phyloP scores from a whole-genome alignment of 1,140 invertebrate genomes.

The Dendrolimus kikuchii region DNA sequence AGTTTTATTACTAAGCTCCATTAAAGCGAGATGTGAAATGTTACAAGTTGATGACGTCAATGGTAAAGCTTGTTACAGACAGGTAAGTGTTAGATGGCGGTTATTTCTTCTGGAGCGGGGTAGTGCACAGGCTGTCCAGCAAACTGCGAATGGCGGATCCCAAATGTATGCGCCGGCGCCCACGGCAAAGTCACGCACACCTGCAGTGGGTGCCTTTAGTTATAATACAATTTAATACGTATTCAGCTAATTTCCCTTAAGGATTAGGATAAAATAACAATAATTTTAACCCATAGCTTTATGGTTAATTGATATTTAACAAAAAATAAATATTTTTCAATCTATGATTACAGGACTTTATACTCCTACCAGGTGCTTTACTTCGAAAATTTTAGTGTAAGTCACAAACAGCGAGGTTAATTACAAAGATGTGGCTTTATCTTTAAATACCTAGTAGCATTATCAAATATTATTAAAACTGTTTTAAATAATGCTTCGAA shows the following conservation, averaged over 20 bases:
- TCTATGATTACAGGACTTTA: background rate
- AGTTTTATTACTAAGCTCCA: background rate
- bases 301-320: background rate
- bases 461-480: too few species aligned
- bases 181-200: constrained; percentile 66
- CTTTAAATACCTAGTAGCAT: too few species aligned
- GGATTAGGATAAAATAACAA: too few species aligned
- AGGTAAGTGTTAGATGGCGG: constrained; percentile 37
- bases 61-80: constrained; percentile 36
- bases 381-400: too few species aligned
- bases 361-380: too few species aligned
- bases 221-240: too few species aligned
- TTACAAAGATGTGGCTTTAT: too few species aligned
- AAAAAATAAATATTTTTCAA: background rate
- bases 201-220: constrained; percentile 25
- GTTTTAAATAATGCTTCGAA: too few species aligned
- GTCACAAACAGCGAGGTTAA: too few species aligned
- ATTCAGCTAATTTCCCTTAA: too few species aligned
- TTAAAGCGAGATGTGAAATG: background rate
- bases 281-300: too few species aligned
- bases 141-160: constrained; percentile 83
- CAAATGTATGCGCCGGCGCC: constrained; percentile 81
- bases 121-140: constrained; percentile 64
- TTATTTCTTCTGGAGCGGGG: constrained; percentile 51
- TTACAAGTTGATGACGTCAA: constrained; percentile 2